phyloP scores from a whole-genome alignment of 1,140 invertebrate genomes.

The Maniola jurtina region DNA sequence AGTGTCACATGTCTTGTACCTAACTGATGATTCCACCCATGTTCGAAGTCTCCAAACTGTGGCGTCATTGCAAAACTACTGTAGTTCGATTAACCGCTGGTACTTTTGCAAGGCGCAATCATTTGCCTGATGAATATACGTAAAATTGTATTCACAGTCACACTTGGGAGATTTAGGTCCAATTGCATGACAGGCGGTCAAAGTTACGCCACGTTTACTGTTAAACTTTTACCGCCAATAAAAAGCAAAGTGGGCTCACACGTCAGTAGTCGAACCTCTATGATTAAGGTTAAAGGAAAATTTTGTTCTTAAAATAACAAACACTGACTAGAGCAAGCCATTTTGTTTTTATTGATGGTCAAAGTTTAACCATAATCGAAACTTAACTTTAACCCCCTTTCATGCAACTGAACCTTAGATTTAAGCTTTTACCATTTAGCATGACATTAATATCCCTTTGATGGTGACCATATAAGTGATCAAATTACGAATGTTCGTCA shows the following conservation, averaged over 20 bases:
- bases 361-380: no score
- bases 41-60: conserved; percentile 53
- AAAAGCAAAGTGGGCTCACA: no score
- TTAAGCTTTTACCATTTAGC: conserved; percentile 76
- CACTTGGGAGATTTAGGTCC: conserved; percentile 59
- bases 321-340: no score
- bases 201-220: no score
- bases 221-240: no score
- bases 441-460: conserved; percentile 71
- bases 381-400: no score
- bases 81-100: conserved; percentile 42
- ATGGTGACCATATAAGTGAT: conserved; percentile 38
- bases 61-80: conserved; percentile 66
- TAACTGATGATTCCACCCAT: conserved; percentile 44
- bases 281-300: no score
- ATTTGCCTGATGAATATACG: conserved; percentile 65
- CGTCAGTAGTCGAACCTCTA: no score
- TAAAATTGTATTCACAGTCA: conserved; percentile 56
- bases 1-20: not conserved
- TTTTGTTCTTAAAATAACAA: no score
- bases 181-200: no score
- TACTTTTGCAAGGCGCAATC: conserved; percentile 70
- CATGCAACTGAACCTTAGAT: conserved; percentile 30
- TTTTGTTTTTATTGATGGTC: no score
- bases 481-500: not conserved